Evolutionary conservation across 2,797 vertebrate genomes (phyloP).

Genomic region (Champsocephalus gunnari): DNA sequence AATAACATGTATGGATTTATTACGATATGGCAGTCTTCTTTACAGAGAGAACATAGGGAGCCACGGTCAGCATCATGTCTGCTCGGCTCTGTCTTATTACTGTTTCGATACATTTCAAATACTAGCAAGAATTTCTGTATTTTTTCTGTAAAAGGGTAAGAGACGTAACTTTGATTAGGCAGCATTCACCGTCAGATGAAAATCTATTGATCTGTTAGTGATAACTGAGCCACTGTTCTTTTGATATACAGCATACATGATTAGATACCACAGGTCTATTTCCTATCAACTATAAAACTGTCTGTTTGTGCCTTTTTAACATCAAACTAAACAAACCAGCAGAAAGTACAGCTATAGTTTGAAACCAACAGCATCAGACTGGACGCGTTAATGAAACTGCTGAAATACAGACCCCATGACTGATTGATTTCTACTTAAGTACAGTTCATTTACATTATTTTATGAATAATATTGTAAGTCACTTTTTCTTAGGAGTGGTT

Average conservation of each 20-base stretch:
- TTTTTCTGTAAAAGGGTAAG: neutral
- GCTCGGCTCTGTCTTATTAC: slow-evolving; percentile 12
- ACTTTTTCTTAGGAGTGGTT: too few relatives aligned
- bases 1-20: slow-evolving; percentile 50
- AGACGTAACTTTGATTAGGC: neutral
- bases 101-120: neutral
- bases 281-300: neutral
- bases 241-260: neutral
- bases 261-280: neutral
- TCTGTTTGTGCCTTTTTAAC: neutral
- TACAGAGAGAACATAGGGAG: slow-evolving; percentile 9
- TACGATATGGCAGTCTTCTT: slow-evolving; percentile 22
- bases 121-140: neutral
- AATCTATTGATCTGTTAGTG: neutral
- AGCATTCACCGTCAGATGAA: neutral
- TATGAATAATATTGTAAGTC: too few relatives aligned
- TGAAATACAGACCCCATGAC: neutral
- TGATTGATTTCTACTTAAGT: neutral
- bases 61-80: slow-evolving; percentile 1
- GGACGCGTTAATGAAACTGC: neutral
- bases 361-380: neutral
- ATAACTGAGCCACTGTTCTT: too few relatives aligned
- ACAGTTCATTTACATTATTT: neutral
- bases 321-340: neutral
- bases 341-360: neutral